These are phyloP conservation scores for Pterocles burchelli DNA, from an alignment of 2,113 vertebrate genomes.

Conservation along the genomic window DNA sequence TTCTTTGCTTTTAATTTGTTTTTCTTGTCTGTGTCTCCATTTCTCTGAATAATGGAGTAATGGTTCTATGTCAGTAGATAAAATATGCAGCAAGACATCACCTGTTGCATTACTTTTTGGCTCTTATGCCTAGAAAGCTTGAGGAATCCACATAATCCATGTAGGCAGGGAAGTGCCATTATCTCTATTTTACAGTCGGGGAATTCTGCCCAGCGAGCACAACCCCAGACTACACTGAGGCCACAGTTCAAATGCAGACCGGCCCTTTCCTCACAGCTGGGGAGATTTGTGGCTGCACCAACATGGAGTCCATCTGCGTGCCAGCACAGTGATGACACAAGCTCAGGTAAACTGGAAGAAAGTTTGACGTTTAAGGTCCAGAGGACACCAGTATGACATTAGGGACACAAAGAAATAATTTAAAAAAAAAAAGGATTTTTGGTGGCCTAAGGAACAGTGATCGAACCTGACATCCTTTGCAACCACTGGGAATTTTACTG, in stretches of 20 bases:
- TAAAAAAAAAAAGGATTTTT: background rate
- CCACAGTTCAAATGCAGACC: background rate
- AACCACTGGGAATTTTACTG: background rate
- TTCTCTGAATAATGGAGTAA: constrained; percentile 41
- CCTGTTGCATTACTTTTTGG: constrained; percentile 17
- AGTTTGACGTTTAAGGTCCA: background rate
- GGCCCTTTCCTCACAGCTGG: background rate
- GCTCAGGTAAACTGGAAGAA: background rate
- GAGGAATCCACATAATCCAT: background rate
- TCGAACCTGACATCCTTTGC: background rate
- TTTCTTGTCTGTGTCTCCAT: background rate
- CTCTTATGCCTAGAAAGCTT: constrained; percentile 37
- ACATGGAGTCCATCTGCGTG: background rate
- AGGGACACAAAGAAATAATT: background rate
- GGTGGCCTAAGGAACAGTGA: background rate
- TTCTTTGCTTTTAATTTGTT: constrained; percentile 37
- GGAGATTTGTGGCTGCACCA: background rate
- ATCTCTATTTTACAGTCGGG: background rate
- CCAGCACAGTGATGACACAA: background rate
- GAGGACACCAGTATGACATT: background rate
- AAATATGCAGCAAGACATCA: constrained; percentile 38
- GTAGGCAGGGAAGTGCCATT: background rate
- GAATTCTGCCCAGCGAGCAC: background rate
- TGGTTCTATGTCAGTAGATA: constrained; percentile 28
- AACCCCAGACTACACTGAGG: background rate